phyloP scores from a whole-genome alignment of 1,140 invertebrate species.

The Drosophila hydei region DNA sequence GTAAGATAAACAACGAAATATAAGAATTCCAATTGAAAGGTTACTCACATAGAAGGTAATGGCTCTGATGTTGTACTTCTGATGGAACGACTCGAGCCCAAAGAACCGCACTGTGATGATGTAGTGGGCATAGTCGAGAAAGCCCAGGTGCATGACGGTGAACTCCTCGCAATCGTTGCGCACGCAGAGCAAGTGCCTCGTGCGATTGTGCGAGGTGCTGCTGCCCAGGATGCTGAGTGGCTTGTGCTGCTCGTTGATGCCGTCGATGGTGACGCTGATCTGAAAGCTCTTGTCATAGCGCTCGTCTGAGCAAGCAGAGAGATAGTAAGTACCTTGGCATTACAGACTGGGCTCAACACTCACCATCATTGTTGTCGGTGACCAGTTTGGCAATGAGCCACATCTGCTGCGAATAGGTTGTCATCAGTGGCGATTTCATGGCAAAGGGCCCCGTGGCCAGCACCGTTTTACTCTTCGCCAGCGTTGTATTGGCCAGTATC shows the following conservation, averaged over 20 bases:
- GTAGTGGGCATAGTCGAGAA: conserved; percentile 94
- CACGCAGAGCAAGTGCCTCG: conserved; percentile 92
- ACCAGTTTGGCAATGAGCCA: conserved; percentile 95
- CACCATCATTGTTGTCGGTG: conserved; percentile 93
- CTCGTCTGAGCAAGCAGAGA: conserved; percentile 86
- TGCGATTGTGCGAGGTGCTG: conserved; percentile 89
- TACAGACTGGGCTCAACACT: conserved; percentile 85
- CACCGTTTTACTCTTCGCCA: conserved; percentile 85
- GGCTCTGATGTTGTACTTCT: conserved; percentile 92
- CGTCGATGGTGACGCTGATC: conserved; percentile 92
- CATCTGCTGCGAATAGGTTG: conserved; percentile 95
- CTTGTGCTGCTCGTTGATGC: conserved; percentile 89
- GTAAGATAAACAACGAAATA: neutral
- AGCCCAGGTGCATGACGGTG: conserved; percentile 95
- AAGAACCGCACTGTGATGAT: conserved; percentile 93
- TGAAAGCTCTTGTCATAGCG: conserved; percentile 94
- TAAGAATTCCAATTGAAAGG: neutral
- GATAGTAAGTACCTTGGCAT: conserved; percentile 62
- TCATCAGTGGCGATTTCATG: conserved; percentile 92
- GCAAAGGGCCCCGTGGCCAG: conserved; percentile 93
- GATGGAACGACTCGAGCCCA: conserved; percentile 92
- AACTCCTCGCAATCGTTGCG: conserved; percentile 94
- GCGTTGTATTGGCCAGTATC: conserved; percentile 85
- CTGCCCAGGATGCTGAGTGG: conserved; percentile 87
- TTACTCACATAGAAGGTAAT: conserved; percentile 95